Base-by-base conservation (phyloP, 1,140 invertebrate genomes). In the Penaeus indicus region DNA sequence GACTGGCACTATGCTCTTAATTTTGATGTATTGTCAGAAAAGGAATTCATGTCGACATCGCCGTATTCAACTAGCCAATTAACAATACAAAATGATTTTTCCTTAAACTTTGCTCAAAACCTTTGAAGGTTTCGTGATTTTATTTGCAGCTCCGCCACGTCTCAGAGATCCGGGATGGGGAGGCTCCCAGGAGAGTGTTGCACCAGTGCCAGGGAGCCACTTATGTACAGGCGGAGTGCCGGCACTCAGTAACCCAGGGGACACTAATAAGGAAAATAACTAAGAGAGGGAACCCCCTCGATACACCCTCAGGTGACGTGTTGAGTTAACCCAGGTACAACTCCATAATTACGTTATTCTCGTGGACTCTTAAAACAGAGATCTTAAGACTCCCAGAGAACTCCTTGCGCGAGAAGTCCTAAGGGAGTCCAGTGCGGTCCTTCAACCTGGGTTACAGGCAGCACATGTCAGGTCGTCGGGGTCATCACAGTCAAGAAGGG, bases 381-480 rank as follows among this genome's bases (percentile, higher is more conserved):
- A 54, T 54, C 54, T 54, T 54, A 54, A 54, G 54, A 54, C 54
- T 54, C 54, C 54, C 54, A 16, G 54, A 54, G 54, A 54, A 54
- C 54, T 54, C 54, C 54, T 54, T 54, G 54, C 54, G 72, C 18
- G 72, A 25, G 25, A 75, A 27, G 21, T 38, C 25, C 42, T 38
- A 27, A 75, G 21, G 72, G 42, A 75, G 18, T 32, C 42, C n/a
- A 75, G 42, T 75, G 42, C 18, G 27, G 42, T 75, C 72, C 72
- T 27, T 75, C 72, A 54, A 54, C 16, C 72, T 75, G 72, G 72
- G 72, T 75, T 75, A 75, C 72, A 77, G 75, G 54, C 60, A 61
- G 85, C 72, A 32, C 75, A 27, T 27, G 72, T 86, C 32, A 64
- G 69, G 72, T 63, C 25, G 85, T 79, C 85, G 72, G 75, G 85